These are phyloP conservation scores for Emesis russula DNA, from an alignment of 2,888 invertebrate genomes.

Conservation along the genomic window DNA sequence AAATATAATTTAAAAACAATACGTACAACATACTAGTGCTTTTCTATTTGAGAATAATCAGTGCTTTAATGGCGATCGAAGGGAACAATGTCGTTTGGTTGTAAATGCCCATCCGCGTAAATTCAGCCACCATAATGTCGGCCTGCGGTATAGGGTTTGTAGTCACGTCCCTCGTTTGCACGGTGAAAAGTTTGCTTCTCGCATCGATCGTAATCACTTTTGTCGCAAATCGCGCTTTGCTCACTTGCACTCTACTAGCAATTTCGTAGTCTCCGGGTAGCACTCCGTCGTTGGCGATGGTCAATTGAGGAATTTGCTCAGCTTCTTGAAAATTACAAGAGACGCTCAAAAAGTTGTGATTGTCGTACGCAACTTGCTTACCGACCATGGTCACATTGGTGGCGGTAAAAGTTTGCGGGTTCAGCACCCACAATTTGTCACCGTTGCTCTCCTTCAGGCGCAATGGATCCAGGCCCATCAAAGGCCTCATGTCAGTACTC, in stretches of 20 bases:
- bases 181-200: background rate
- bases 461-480: too few species aligned
- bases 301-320: background rate
- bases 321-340: too few species aligned
- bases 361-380: too few species aligned
- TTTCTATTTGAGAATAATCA: slow-evolving; percentile 4
- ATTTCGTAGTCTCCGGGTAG: background rate
- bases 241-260: slow-evolving; percentile 20
- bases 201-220: slow-evolving; percentile 16
- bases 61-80: background rate
- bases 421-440: too few species aligned
- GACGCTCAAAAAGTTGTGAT: too few species aligned
- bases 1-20: too few species aligned
- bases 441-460: too few species aligned
- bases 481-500: too few species aligned
- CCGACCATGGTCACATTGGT: too few species aligned
- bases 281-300: background rate
- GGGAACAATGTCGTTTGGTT: background rate
- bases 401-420: too few species aligned
- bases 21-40: too few species aligned
- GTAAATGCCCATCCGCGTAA: slow-evolving; percentile 10
- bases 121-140: slow-evolving; percentile 27
- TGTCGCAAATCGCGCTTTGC: slow-evolving; percentile 8
- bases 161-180: slow-evolving; percentile 3
- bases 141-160: background rate